Evolutionary conservation across 2,113 vertebrate species (phyloP).

Genomic region (Brachyhypopomus gauderio): DNA sequence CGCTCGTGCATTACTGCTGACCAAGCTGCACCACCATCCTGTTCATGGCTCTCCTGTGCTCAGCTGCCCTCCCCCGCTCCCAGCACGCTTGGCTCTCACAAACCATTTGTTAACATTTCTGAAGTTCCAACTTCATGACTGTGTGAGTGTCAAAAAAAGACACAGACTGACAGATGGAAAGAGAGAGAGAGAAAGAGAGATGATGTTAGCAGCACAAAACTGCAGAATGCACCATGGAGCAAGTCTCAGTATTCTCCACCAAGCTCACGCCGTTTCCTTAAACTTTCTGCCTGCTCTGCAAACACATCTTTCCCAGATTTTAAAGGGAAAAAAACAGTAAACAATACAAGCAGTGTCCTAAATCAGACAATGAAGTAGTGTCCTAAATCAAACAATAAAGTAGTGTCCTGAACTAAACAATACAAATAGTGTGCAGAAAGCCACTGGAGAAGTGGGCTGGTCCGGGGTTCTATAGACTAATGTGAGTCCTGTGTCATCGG

Average conservation of each 20-base stretch:
- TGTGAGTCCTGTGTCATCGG: conserved; percentile 38
- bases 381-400: conserved; percentile 25
- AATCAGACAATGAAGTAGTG: conserved; percentile 23
- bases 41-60: conserved; percentile 20
- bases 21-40: conserved; percentile 10
- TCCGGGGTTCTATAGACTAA: conserved; percentile 40
- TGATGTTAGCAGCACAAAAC: conserved; percentile 30
- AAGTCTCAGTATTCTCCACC: conserved; percentile 17
- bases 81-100: conserved; percentile 24
- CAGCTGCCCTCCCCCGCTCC: conserved; percentile 17
- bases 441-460: conserved; percentile 12
- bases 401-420: conserved; percentile 26
- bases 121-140: conserved; percentile 37
- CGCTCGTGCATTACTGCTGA: conserved; percentile 10
- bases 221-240: conserved; percentile 12
- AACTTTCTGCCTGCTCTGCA: conserved; percentile 20
- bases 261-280: conserved; percentile 2
- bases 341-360: not conserved
- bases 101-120: conserved; percentile 44
- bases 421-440: conserved; percentile 19
- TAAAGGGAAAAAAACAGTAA: conserved; percentile 22
- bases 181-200: conserved; percentile 22
- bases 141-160: conserved; percentile 33
- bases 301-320: conserved; percentile 17
- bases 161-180: conserved; percentile 26